These are phyloP conservation scores for Heliconius eleuchia DNA, from an alignment of 1,140 invertebrate genomes.

Conservation along the genomic window DNA sequence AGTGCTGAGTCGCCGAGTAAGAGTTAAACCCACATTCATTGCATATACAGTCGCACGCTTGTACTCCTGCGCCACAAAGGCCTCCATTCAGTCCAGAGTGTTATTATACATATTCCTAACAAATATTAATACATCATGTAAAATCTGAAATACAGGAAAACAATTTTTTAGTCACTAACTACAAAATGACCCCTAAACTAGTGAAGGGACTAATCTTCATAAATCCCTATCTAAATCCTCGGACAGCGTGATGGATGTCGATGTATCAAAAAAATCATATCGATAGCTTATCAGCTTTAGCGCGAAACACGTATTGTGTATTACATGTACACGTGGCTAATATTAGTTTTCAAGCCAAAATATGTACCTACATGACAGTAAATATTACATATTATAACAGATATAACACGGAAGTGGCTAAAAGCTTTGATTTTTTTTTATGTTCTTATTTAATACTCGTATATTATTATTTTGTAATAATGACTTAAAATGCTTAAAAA, in stretches of 20 bases:
- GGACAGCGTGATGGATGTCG: constrained; percentile 61
- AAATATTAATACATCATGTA: neutral
- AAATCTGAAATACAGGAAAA: neutral
- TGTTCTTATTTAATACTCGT: neutral
- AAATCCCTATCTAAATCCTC: constrained; percentile 64
- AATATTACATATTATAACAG: neutral
- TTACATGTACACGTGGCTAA: constrained; percentile 28
- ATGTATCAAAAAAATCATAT: constrained; percentile 38
- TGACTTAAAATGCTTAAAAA: no score
- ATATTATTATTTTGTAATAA: neutral
- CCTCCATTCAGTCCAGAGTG: no score
- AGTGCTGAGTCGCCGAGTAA: no score
- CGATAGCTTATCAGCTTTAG: constrained; percentile 49
- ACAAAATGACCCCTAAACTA: constrained; percentile 19
- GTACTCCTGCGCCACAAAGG: no score
- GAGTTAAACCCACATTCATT: no score
- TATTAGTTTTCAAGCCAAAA: constrained; percentile 11
- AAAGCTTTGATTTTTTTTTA: neutral
- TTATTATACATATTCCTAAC: no score
- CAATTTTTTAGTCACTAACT: neutral
- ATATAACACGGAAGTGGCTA: neutral
- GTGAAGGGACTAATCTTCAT: constrained; percentile 48
- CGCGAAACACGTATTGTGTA: constrained; percentile 31
- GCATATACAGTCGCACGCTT: no score
- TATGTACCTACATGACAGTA: neutral